phyloP scores from a whole-genome alignment of 1,140 invertebrate species.

The Geopemphigus sp. region DNA sequence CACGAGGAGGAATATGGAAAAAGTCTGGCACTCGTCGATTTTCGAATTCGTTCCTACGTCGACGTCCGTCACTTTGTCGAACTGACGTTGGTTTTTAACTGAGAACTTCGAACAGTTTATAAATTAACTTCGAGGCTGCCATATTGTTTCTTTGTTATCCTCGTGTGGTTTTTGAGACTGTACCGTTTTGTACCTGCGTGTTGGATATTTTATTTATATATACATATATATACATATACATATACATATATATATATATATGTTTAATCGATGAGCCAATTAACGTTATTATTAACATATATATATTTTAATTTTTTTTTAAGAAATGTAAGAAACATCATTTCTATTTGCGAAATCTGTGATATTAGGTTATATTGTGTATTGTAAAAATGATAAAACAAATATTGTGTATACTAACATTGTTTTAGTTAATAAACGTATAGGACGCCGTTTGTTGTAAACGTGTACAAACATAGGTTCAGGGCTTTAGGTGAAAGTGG shows the following conservation, averaged over 20 bases:
- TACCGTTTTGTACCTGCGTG: slow-evolving; percentile 47
- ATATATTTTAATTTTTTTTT: slow-evolving; percentile 42
- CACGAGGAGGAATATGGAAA: slow-evolving; percentile 15
- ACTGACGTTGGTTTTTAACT: slow-evolving; percentile 2
- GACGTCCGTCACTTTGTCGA: too few species aligned
- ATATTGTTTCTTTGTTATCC: slow-evolving; percentile 41
- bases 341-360: slow-evolving; percentile 46
- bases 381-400: slow-evolving; percentile 39
- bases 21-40: slow-evolving; percentile 4
- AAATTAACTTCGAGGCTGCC: slow-evolving; percentile 12
- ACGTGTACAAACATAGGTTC: slow-evolving; percentile 48
- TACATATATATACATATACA: slow-evolving; percentile 18
- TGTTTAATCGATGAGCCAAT: slow-evolving; percentile 37
- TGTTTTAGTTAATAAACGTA: slow-evolving; percentile 35
- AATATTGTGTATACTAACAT: slow-evolving; percentile 48
- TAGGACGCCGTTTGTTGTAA: slow-evolving; percentile 33
- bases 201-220: slow-evolving; percentile 42
- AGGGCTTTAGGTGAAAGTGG: slow-evolving; percentile 47
- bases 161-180: slow-evolving; percentile 48
- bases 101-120: neutral
- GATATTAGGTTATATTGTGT: slow-evolving; percentile 40
- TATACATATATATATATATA: slow-evolving; percentile 21
- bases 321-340: slow-evolving; percentile 47
- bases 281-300: slow-evolving; percentile 45
- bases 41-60: slow-evolving; percentile 10